These are phyloP conservation scores for Noturus placidus DNA, from an alignment of 2,113 vertebrate species.

Conservation along the genomic window DNA sequence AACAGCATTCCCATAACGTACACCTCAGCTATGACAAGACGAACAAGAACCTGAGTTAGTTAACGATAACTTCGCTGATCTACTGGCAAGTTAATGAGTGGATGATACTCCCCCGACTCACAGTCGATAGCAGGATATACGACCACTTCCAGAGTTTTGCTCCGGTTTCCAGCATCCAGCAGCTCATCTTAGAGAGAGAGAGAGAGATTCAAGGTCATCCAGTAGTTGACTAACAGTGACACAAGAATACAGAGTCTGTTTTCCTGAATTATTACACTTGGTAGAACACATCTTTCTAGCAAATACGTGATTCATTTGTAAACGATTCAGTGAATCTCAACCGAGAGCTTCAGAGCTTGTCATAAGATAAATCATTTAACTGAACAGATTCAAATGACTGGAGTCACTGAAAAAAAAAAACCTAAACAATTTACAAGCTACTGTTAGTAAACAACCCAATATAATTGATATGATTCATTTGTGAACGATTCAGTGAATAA, in stretches of 20 bases:
- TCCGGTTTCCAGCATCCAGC: slow-evolving; percentile 85
- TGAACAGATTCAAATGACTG: background rate
- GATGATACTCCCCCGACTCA: slow-evolving; percentile 64
- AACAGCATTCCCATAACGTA: slow-evolving; percentile 89
- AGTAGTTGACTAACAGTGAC: background rate
- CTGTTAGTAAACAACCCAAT: background rate
- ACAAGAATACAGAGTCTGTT: background rate
- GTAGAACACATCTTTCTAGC: background rate
- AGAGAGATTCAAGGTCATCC: background rate
- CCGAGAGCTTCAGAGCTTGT: background rate
- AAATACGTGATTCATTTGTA: background rate
- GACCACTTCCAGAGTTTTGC: slow-evolving; percentile 84
- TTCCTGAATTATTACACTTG: background rate
- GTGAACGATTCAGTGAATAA: background rate
- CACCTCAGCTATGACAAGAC: slow-evolving; percentile 72
- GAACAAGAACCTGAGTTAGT: background rate
- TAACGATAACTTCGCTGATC: background rate
- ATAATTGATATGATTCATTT: background rate
- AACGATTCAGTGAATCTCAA: background rate
- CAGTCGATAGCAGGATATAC: slow-evolving; percentile 86
- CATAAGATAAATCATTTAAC: background rate
- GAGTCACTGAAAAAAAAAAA: background rate
- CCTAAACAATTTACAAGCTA: too few species aligned
- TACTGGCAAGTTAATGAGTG: background rate
- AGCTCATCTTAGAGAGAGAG: slow-evolving; percentile 76